Percentiles rank a stretch among this genome's conserved stretches.
These are phyloP conservation scores for Capreolus pygargus DNA, from an alignment of 2,113 vertebrate species.

Conservation along the genomic window DNA sequence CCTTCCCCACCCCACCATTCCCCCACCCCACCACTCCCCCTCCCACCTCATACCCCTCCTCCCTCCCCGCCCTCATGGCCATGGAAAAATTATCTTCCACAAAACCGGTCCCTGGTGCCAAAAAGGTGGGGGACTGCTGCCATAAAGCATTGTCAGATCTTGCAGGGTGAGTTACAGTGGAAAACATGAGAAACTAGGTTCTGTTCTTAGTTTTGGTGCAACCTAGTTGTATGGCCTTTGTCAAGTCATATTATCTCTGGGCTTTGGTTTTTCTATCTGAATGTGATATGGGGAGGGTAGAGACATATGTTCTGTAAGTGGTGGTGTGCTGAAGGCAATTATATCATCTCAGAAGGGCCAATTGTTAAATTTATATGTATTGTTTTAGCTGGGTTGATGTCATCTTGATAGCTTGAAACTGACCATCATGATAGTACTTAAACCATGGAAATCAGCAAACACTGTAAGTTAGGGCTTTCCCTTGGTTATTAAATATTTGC, in stretches of 20 bases:
- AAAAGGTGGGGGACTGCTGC: neutral
- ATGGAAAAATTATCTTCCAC: neutral
- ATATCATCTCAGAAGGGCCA: neutral
- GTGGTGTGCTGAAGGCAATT: neutral
- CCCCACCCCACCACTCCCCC: neutral
- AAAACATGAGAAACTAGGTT: neutral
- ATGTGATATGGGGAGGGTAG: neutral
- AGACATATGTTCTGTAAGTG: neutral
- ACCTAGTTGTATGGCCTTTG: neutral
- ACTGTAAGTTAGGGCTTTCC: neutral
- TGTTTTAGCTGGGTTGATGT: neutral
- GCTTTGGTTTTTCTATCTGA: neutral
- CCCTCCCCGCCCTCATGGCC: neutral
- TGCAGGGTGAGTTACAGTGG: neutral
- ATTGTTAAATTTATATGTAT: neutral
- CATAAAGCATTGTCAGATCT: neutral
- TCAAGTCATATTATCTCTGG: neutral
- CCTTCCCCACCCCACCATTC: neutral
- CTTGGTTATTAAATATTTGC: neutral
- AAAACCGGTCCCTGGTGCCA: neutral
- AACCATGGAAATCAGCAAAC: neutral
- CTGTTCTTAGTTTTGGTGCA: neutral
- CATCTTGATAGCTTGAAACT: neutral
- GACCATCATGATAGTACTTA: neutral
- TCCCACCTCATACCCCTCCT: fast-evolving